Base-by-base conservation (phyloP, 2,888 invertebrate species). In the Drosophila monieri region DNA sequence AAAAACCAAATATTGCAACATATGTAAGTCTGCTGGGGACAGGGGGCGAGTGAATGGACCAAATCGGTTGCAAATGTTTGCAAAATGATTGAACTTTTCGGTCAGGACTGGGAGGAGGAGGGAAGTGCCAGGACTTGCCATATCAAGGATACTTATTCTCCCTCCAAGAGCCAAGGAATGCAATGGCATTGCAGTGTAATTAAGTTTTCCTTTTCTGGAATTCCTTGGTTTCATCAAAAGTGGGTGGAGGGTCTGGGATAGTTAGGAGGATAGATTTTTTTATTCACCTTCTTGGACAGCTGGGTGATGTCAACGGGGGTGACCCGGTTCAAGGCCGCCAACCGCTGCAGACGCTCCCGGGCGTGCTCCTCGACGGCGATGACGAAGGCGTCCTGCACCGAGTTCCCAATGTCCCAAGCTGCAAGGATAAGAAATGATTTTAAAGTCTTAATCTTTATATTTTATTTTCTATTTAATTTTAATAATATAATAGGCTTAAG, bases 351-450 rank as follows among this genome's bases (percentile, higher is more conserved):
- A 89, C 97, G 95, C 93, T 97, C 97, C 88, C 96, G 94, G 71
- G 96, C 97, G 93, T 97, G 97, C 93, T 98, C 97, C 93, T 98
- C 98, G 91, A 98, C 97, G 80, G 98, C 98, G 93, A 98, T 98
- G 93, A 98, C 97, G 94, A 98, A 98, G 79, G 98, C 98, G 96
- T 98, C 97, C 93, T 97, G 97, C 90, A 98, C 95, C 90, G 96
- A 96, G 93, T 95, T 96, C 70, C 96, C 96, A 92, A 97, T 94
- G 92, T 97, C 97, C 90, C 95, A 94, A 91, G 96, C 97, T 96
- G 93, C 21, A 93, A 85, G 25, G 39, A 3, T 32, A n/a, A n/a
- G n/a, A n/a, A n/a, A n/a, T n/a, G n/a, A n/a, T n/a, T 23, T 23
- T 18, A 18, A 23, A 23, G 21, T 3, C 4, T 23, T 23, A 23